Evolutionary conservation across 2,797 vertebrate species (phyloP), one percentile per base, ranked within the genome.

Genomic region (Neosalanx taihuensis): DNA sequence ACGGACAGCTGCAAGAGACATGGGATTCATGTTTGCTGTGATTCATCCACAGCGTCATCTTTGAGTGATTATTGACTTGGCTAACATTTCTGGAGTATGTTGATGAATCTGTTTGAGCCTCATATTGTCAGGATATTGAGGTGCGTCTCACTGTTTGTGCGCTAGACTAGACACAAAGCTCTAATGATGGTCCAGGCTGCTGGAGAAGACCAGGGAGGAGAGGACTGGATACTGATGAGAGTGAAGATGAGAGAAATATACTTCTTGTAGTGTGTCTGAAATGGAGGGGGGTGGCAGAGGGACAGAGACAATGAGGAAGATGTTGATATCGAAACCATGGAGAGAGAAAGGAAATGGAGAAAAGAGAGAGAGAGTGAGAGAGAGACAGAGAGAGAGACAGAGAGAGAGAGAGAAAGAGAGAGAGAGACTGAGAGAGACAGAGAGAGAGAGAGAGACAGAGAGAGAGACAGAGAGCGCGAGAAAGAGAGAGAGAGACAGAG

Each of bases 81-180:
- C 37, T 41, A 41, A 65, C 63, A 57, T 35, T 75, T 46, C 31
- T 62, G 51, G 67, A 64, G 23, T 60, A 63, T 41, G 56, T 74
- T 56, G 69, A 51, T 59, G 4, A 29, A 64, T 69, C 56, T 13
- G 46, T 51, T 51, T 66, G 10, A 66, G 29, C 26, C 41, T 20
- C 41, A 30, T 17, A 61, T 6, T 6, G 20, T 41, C 6, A n/a
- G 69, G 20, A n/a, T 26, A 29, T 51, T 33, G 41, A 53, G 49
- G 23, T 60, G 33, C n/a, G 37, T 51, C 37, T 23, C 3, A 12
- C 41, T 12, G 53, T 57, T 53, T 18, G 23, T 35, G n/a, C 5
- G 26, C 57, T 3, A 59, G 31, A 30, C 51, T 56, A 59, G 61
- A 60, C 46, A 15, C 23, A 33, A 46, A 61, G 46, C 57, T 33